A percentile compares a stretch with the other conserved stretches of the same genome.
Evolutionary conservation across 35 echinoderm and acorn worm genomes (phyloP).

Genomic region (Hemicentrotus pulcherrimus): DNA sequence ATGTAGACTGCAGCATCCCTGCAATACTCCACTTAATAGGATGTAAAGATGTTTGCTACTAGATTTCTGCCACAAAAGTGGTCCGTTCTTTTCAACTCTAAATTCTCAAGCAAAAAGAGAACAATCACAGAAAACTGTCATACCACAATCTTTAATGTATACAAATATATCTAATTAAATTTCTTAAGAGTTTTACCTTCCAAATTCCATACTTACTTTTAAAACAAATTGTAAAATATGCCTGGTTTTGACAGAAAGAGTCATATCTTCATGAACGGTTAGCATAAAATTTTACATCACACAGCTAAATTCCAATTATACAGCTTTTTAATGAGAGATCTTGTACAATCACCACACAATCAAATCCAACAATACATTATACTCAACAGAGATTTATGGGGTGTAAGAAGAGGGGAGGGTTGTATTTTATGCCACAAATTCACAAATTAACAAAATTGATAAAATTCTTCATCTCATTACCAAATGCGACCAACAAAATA

Average conservation of each 20-base stretch:
- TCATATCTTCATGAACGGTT: neutral
- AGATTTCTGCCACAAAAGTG: neutral
- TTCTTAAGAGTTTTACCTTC: neutral
- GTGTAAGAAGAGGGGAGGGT: neutral
- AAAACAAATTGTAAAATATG: neutral
- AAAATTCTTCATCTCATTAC: neutral
- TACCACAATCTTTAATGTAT: neutral
- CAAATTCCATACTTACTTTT: too few relatives aligned
- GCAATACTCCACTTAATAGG: neutral
- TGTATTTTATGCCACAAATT: neutral
- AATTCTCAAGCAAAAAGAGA: neutral
- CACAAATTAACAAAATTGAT: constrained; percentile 11
- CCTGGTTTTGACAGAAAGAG: neutral
- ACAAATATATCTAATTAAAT: neutral
- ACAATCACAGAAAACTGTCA: neutral
- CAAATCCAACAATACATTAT: constrained; percentile 42
- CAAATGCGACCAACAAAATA: constrained; percentile 28
- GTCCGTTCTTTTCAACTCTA: neutral
- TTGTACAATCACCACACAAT: constrained; percentile 6
- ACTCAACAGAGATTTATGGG: constrained; percentile 31
- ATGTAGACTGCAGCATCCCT: neutral
- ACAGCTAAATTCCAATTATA: constrained; percentile 32
- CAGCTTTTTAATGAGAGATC: neutral
- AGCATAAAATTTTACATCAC: constrained; percentile 25
- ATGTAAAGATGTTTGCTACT: neutral